Percentiles rank a stretch among this genome's conserved stretches.
phyloP scores from a whole-genome alignment of 2,113 vertebrate genomes.

The Xiphophorus couchianus region DNA sequence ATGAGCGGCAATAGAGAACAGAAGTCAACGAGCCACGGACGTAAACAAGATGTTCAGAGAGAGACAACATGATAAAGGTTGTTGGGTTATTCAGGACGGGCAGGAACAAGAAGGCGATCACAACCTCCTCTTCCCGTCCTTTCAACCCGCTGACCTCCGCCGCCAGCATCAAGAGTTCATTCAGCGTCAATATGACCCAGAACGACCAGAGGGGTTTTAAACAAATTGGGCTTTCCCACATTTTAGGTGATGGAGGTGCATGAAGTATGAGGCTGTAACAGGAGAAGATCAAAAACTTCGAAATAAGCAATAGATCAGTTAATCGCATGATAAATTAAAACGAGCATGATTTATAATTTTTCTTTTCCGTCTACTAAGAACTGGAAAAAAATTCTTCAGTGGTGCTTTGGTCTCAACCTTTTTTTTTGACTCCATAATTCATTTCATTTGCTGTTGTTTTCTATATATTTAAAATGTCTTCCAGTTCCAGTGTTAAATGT shows the following conservation, averaged over 20 bases:
- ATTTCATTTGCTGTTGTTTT: no score
- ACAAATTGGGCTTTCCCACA: not conserved
- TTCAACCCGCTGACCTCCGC: not conserved
- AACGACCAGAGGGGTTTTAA: not conserved
- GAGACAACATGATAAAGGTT: conserved; percentile 3
- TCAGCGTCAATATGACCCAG: not conserved
- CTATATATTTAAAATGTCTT: no score
- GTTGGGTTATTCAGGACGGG: conserved; percentile 4
- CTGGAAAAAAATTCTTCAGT: no score
- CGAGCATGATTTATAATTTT: no score
- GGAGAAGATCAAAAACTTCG: no score
- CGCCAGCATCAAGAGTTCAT: not conserved
- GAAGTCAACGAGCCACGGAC: not conserved
- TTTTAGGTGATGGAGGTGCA: not conserved
- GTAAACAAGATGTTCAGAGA: not conserved
- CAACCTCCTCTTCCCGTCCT: not conserved
- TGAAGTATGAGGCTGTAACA: no score
- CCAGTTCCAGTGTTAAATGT: no score
- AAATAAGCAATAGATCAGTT: no score
- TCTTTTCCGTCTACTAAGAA: no score
- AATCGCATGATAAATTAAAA: no score
- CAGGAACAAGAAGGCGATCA: conserved; percentile 31
- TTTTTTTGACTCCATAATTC: no score
- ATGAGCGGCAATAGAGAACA: not conserved
- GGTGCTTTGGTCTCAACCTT: no score